Evolutionary conservation across 2,113 vertebrate species (phyloP), one percentile per base, ranked within the genome.

Genomic region (Lagopus muta): DNA sequence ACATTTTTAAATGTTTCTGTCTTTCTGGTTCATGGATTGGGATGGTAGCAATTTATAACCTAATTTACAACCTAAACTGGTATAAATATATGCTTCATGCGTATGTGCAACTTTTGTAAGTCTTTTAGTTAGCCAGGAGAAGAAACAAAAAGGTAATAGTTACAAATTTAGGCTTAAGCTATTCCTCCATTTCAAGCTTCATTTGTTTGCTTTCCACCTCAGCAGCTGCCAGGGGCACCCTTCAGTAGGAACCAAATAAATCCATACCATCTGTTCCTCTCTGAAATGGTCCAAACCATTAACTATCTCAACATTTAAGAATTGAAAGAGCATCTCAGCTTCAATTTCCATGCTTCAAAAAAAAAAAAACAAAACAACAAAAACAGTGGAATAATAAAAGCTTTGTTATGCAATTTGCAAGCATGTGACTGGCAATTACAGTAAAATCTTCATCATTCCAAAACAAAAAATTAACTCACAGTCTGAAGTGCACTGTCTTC

Each of bases 171-270:
- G 40, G 22, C 21, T 88, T 77, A 69, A 88, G 48, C 48, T 92
- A 21, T 81, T 94, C 50, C 65, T 87, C 79, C 66, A 69, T 85
- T 91, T 88, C 79, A 94, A 84, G 66, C 58, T 64, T 62, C 80
- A 70, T 66, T 86, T 92, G 60, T 85, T 95, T 77, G 62, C 76
- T 92, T 95, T 92, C 90, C 86, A 80, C 92, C 76, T 74, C 86
- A 95, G 77, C 93, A 97, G 86, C 93, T 97, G 90, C 73, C 83
- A 55, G 89, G 92, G 94, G 43, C 34, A 45, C 25, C 84, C 42
- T 93, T 94, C 71, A 83, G 4, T 71, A 69, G 90, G 52, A 93
- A 91, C 25, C 82, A 82, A 81, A 82, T 84, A 90, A 93, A 95
- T 91, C 80, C 75, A 80, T 93, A 87, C 74, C 84, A 94, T 82